Evolutionary conservation across 2,797 vertebrate species (phyloP), one percentile per base, ranked within the genome.

Genomic region (Halcyon badia): DNA sequence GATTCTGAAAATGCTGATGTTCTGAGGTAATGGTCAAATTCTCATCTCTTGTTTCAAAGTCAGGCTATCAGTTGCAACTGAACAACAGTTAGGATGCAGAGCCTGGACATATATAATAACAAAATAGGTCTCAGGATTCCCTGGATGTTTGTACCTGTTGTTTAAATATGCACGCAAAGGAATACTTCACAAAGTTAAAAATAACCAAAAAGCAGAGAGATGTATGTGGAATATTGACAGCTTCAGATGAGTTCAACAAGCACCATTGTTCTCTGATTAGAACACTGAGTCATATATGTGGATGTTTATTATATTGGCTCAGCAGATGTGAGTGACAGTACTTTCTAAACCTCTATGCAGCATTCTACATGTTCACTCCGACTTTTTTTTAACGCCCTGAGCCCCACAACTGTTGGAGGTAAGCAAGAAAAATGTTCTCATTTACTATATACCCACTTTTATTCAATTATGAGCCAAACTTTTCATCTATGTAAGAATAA

Each of bases 401-500:
- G 33, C 52, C 46, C 46, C 48, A 42, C 48, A 71, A 51, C 44
- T 61, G 11, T 31, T 93, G 86, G 33, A 83, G 11, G 49, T 64
- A 89, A 95, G 51, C 31, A 93, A 77, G 80, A 94, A 91, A 93
- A 96, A 93, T 83, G 4, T 89, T 95, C 57, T 77, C 14, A 83
- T 83, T 92, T 96, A 42, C 94, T 82, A 9, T 66, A 87, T 87
- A 46, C 14, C 57, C 4, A 80, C 64, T 85, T 96, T 90, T 87
- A 85, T 89, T 61, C 86, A 96, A 89, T 97, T 96, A 94, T 75
- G 71, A 96, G 52, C 37, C 73, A 90, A 95, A 93, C 11, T 84
- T 97, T 93, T 79, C 61, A 37, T 90, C 44, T 92, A 18, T 92
- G 93, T 93, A 95, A 89, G 91, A 97, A 80, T 93, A 97, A 95